phyloP scores from a whole-genome alignment of 2,797 vertebrate genomes.

The Psittacula derbiana region DNA sequence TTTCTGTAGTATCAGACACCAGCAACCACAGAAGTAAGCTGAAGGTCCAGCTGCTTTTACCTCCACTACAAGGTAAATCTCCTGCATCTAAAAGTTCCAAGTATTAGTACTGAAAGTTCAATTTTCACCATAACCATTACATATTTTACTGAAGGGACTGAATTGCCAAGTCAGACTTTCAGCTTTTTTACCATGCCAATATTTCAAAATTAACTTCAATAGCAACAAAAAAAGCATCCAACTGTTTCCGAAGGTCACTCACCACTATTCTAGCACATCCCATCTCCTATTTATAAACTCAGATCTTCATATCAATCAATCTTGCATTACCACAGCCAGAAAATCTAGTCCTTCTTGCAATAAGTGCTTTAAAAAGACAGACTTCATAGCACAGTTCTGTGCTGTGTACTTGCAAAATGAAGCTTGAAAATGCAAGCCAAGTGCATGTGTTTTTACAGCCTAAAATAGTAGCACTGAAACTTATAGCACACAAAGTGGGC shows the following conservation, averaged over 20 bases:
- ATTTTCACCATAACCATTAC: not conserved
- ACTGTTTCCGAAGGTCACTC: constrained; percentile 61
- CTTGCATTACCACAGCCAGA: constrained; percentile 39
- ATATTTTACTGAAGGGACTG: not conserved
- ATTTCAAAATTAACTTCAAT: constrained; percentile 33
- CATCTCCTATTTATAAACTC: constrained; percentile 60
- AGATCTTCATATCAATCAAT: constrained; percentile 33
- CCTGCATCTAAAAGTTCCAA: not conserved
- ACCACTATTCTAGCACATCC: constrained; percentile 44
- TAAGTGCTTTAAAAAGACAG: not conserved
- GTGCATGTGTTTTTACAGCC: not conserved
- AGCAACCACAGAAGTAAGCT: not conserved
- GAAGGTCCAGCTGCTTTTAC: not conserved
- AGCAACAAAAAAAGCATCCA: constrained; percentile 27
- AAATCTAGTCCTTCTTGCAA: not conserved
- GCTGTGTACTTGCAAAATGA: not conserved
- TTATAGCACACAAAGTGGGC: not conserved
- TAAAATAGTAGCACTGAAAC: not conserved
- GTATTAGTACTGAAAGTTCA: not conserved
- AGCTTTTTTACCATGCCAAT: not conserved
- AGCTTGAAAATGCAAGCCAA: not conserved
- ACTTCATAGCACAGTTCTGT: not conserved
- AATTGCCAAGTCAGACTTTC: constrained; percentile 4
- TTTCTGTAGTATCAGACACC: not conserved
- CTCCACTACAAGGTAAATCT: not conserved